phyloP scores from a whole-genome alignment of 2,113 vertebrate genomes.

The Tympanuchus pallidicinctus region DNA sequence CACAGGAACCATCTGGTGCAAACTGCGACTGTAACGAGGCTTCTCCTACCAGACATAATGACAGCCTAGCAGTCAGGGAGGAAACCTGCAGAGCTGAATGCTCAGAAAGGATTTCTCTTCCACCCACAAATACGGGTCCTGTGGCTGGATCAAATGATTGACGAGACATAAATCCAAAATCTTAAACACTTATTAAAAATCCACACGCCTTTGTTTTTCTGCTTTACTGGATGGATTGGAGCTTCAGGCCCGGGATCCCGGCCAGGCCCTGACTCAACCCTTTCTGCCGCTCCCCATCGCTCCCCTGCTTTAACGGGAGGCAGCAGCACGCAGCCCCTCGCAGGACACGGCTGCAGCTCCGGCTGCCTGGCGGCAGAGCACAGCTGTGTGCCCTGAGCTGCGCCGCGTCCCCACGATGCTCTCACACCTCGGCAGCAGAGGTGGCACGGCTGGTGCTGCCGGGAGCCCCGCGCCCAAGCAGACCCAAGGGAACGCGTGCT shows the following conservation, averaged over 20 bases:
- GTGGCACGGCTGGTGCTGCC: too few relatives aligned
- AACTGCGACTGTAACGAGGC: neutral
- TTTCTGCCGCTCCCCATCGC: neutral
- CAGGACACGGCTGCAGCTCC: neutral
- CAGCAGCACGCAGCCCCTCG: conserved; percentile 11
- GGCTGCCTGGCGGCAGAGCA: too few relatives aligned
- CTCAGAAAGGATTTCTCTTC: conserved; percentile 49
- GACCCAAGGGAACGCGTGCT: neutral
- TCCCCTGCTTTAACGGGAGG: conserved; percentile 38
- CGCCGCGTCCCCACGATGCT: neutral
- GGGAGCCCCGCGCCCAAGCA: neutral
- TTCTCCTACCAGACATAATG: neutral
- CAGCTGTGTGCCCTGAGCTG: neutral
- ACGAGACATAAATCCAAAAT: conserved; percentile 41
- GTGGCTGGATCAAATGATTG: conserved; percentile 51
- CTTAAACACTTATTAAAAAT: conserved; percentile 46
- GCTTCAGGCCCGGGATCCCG: neutral
- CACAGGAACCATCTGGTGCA: conserved; percentile 43
- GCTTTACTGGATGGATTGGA: conserved; percentile 17
- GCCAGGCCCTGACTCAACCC: conserved; percentile 53
- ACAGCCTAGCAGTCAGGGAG: neutral
- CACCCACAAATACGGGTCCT: conserved; percentile 19
- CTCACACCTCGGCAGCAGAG: neutral
- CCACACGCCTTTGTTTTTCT: conserved; percentile 20
- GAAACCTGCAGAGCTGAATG: neutral